These are phyloP conservation scores for Phataginus tricuspis DNA, from an alignment of 2,797 vertebrate genomes.

Conservation along the genomic window DNA sequence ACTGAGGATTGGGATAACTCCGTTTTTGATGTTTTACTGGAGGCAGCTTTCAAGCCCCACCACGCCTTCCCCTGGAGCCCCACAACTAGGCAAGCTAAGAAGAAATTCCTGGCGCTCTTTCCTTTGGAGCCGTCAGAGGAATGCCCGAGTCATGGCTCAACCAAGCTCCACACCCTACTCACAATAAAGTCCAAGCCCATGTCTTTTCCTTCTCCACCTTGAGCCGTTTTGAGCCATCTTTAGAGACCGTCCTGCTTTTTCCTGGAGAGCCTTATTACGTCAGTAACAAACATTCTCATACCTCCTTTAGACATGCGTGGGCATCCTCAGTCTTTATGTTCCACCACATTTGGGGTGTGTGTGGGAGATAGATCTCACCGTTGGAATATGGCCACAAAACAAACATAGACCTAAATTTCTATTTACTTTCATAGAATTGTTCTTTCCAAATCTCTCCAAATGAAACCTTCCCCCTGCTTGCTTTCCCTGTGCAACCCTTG, in stretches of 20 bases:
- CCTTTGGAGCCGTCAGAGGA: background rate
- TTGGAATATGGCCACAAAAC: background rate
- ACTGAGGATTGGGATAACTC: background rate
- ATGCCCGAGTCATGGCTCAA: background rate
- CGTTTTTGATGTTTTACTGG: background rate
- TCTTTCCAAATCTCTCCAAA: background rate
- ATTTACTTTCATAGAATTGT: background rate
- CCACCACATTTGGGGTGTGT: background rate
- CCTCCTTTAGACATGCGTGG: background rate
- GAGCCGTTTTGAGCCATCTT: background rate
- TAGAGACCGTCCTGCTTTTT: background rate
- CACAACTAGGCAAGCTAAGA: accelerated
- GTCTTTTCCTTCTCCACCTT: background rate
- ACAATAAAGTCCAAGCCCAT: background rate
- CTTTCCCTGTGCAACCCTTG: background rate
- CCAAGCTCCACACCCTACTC: accelerated
- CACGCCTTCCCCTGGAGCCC: background rate
- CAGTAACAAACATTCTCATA: background rate
- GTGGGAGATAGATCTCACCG: background rate
- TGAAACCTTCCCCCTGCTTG: background rate
- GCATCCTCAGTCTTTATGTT: background rate
- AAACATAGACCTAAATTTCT: background rate
- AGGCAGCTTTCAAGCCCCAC: background rate
- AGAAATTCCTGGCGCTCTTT: accelerated
- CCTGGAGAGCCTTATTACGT: background rate